Conservation (phyloP, 1,140 invertebrate species). For the Phocides pigmalion region DNA sequence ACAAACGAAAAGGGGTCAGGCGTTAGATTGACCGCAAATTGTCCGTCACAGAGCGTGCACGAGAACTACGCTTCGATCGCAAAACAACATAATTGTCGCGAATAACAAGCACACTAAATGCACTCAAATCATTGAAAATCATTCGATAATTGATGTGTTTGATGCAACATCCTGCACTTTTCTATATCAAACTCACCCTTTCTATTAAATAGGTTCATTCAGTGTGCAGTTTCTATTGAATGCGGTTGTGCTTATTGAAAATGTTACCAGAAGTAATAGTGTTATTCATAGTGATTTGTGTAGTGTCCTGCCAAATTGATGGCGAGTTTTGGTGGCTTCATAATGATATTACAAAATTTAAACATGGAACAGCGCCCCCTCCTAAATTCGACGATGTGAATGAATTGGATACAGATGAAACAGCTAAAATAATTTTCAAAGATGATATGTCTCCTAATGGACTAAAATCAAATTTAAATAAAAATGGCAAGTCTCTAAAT, state of each 20-base stretch:
- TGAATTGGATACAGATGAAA: conserved; percentile 71
- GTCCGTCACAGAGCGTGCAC: conserved; percentile 42
- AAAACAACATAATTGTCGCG: conserved; percentile 50
- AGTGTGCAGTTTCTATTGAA: conserved; percentile 32
- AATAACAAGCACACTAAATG: conserved; percentile 49
- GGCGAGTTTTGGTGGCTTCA: conserved; percentile 78
- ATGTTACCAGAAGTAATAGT: conserved; percentile 49
- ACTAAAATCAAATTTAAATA: neutral
- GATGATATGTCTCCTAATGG: conserved; percentile 32
- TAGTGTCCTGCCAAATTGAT: conserved; percentile 56
- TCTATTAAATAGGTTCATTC: conserved; percentile 43
- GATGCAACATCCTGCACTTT: conserved; percentile 55
- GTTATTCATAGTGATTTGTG: conserved; percentile 43
- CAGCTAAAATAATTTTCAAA: conserved; percentile 63
- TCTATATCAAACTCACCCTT: conserved; percentile 46
- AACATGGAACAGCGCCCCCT: conserved; percentile 44
- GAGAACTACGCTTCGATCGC: conserved; percentile 42
- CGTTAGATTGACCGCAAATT: conserved; percentile 49
- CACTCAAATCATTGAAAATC: conserved; percentile 51
- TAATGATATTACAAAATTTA: conserved; percentile 54
- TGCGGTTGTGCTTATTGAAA: conserved; percentile 34
- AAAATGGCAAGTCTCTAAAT: conserved; percentile 20
- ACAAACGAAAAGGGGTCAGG: conserved; percentile 36
- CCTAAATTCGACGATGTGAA: conserved; percentile 61
- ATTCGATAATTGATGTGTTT: conserved; percentile 52